Conservation (phyloP, 2,113 vertebrate species). For the Siniperca knerii region DNA sequence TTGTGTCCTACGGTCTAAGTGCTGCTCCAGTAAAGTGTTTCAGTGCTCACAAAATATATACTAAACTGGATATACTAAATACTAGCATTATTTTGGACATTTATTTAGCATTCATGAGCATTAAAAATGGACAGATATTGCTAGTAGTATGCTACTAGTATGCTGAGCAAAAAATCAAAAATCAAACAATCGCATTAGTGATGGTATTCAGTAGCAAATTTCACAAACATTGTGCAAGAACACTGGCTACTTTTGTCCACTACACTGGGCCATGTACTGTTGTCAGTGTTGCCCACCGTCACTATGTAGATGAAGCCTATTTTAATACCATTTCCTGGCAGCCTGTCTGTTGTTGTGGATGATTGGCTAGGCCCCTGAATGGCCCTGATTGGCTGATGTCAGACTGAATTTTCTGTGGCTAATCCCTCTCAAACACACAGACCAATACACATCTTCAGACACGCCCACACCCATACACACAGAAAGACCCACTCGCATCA, state of each 20-base stretch:
- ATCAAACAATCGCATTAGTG: neutral
- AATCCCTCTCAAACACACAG: constrained; percentile 57
- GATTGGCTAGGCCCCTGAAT: constrained; percentile 54
- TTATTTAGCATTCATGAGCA: neutral
- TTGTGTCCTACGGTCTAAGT: neutral
- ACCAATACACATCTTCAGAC: constrained; percentile 50
- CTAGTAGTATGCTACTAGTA: too few species aligned
- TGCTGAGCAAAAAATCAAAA: neutral
- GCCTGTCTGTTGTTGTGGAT: constrained; percentile 35
- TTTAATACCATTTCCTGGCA: constrained; percentile 51
- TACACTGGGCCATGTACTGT: neutral
- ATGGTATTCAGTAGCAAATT: neutral
- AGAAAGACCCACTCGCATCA: neutral
- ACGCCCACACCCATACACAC: constrained; percentile 40
- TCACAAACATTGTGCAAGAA: neutral
- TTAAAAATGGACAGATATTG: neutral
- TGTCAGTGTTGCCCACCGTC: neutral
- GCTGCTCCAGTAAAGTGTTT: neutral
- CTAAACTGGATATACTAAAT: neutral
- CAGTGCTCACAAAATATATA: neutral
- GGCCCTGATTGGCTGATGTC: constrained; percentile 70
- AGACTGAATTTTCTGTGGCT: constrained; percentile 56
- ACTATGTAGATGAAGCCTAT: constrained; percentile 27
- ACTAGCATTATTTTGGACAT: neutral
- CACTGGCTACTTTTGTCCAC: neutral